These are phyloP conservation scores for Heteropelma amictum DNA, from an alignment of 2,888 invertebrate genomes.

Conservation along the genomic window DNA sequence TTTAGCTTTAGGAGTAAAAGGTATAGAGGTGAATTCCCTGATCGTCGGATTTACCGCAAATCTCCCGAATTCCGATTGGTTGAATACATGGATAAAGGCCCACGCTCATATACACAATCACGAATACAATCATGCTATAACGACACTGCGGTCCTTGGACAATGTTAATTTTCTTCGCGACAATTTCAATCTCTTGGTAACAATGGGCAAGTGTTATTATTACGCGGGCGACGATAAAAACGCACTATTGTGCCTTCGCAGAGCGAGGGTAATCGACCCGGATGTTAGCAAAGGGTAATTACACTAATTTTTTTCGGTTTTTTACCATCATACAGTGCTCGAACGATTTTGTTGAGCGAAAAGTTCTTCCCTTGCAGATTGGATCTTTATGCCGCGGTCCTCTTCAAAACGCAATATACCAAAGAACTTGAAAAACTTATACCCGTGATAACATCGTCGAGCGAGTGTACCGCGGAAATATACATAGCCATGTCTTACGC, in stretches of 20 bases:
- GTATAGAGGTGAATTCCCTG: slow-evolving; percentile 86
- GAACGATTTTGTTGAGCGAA: neutral
- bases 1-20: slow-evolving; percentile 85
- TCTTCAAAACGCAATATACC: slow-evolving; percentile 81
- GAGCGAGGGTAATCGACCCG: slow-evolving; percentile 75
- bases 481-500: slow-evolving; percentile 89
- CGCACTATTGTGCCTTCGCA: slow-evolving; percentile 81
- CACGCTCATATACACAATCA: slow-evolving; percentile 83
- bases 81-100: slow-evolving; percentile 83
- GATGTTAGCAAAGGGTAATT: slow-evolving; percentile 73
- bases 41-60: slow-evolving; percentile 81
- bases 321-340: slow-evolving; percentile 17
- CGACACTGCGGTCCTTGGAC: slow-evolving; percentile 84
- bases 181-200: slow-evolving; percentile 83
- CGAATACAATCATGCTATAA: slow-evolving; percentile 85
- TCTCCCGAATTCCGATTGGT: slow-evolving; percentile 79
- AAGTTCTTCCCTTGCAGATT: slow-evolving; percentile 77
- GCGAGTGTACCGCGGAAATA: slow-evolving; percentile 83
- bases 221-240: slow-evolving; percentile 85
- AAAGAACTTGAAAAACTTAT: slow-evolving; percentile 83
- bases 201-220: slow-evolving; percentile 86
- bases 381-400: slow-evolving; percentile 83
- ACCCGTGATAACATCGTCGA: slow-evolving; percentile 77
- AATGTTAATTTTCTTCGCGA: slow-evolving; percentile 83
- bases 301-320: neutral